Evolutionary conservation across 64 coral and sea anemone genomes (phyloP).

Genomic region (Pachyseris speciosa): DNA sequence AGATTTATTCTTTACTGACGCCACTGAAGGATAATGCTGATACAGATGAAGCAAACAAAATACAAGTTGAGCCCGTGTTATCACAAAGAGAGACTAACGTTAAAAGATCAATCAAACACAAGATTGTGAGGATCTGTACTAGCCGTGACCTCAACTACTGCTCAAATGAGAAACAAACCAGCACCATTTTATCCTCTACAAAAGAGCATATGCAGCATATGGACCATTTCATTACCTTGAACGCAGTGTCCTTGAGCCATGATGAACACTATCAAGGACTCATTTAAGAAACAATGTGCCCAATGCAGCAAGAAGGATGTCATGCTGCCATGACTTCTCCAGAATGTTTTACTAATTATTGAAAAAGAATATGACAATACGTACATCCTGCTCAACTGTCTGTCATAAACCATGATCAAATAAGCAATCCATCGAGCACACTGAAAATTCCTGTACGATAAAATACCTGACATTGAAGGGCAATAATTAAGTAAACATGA

Average conservation of each 20-base stretch:
- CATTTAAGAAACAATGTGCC: slow-evolving; percentile 61
- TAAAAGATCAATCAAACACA: slow-evolving; percentile 52
- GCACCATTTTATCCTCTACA: slow-evolving; percentile 55
- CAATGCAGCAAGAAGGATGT: slow-evolving; percentile 29
- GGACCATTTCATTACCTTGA: slow-evolving; percentile 34
- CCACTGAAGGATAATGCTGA: slow-evolving; percentile 66
- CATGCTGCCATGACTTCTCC: slow-evolving; percentile 45
- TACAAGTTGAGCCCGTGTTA: slow-evolving; percentile 57
- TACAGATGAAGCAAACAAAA: slow-evolving; percentile 62
- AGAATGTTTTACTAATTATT: slow-evolving; percentile 31
- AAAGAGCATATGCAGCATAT: slow-evolving; percentile 47
- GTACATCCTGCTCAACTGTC: slow-evolving; percentile 55
- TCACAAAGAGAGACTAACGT: slow-evolving; percentile 36
- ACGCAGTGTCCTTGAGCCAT: slow-evolving; percentile 21
- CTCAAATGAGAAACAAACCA: slow-evolving; percentile 50
- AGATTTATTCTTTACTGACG: too few relatives aligned
- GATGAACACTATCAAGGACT: slow-evolving; percentile 53
- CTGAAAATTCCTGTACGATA: slow-evolving; percentile 51
- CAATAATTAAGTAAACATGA: slow-evolving; percentile 51
- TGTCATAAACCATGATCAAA: slow-evolving; percentile 42
- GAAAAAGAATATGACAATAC: slow-evolving; percentile 39
- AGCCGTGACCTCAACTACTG: slow-evolving; percentile 57
- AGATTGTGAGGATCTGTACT: slow-evolving; percentile 52
- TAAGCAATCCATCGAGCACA: slow-evolving; percentile 43
- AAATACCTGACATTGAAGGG: slow-evolving; percentile 48